These are phyloP conservation scores for Calephelis virginiensis DNA, from an alignment of 1,140 invertebrate species.

Conservation along the genomic window DNA sequence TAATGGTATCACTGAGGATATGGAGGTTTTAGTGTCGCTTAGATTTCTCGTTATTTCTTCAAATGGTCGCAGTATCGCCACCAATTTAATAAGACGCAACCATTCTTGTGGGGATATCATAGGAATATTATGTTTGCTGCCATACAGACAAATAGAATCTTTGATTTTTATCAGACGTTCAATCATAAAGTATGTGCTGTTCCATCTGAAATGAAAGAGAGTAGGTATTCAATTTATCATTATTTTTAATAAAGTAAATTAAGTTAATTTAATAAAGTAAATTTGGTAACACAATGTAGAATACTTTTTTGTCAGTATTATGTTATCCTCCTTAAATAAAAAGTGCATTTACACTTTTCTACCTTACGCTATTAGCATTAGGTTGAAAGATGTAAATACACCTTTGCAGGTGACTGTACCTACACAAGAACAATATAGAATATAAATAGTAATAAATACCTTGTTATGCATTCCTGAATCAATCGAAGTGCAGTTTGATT, in stretches of 20 bases:
- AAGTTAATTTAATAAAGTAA: too few species aligned
- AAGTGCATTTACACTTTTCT: too few species aligned
- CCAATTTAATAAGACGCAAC: background rate
- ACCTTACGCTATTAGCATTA: too few species aligned
- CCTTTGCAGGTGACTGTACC: too few species aligned
- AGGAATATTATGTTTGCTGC: conserved; percentile 29
- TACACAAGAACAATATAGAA: too few species aligned
- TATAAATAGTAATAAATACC: conserved; percentile 15
- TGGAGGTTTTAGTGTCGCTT: background rate
- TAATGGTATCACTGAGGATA: conserved; percentile 5
- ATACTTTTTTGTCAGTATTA: too few species aligned
- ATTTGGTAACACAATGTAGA: too few species aligned
- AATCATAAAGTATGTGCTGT: conserved; percentile 34
- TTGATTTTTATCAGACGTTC: conserved; percentile 32
- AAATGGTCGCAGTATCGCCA: background rate
- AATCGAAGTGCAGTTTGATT: conserved; percentile 30
- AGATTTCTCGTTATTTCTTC: conserved; percentile 9
- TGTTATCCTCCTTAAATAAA: too few species aligned
- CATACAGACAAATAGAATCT: conserved; percentile 32
- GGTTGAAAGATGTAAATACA: too few species aligned
- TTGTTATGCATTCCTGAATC: conserved; percentile 31
- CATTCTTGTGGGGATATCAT: background rate
- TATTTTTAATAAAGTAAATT: too few species aligned
- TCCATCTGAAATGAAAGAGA: conserved; percentile 26
- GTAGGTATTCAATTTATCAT: too few species aligned